Base-by-base conservation (phyloP, 2,797 vertebrate genomes). In the Cichlasoma orientale region DNA sequence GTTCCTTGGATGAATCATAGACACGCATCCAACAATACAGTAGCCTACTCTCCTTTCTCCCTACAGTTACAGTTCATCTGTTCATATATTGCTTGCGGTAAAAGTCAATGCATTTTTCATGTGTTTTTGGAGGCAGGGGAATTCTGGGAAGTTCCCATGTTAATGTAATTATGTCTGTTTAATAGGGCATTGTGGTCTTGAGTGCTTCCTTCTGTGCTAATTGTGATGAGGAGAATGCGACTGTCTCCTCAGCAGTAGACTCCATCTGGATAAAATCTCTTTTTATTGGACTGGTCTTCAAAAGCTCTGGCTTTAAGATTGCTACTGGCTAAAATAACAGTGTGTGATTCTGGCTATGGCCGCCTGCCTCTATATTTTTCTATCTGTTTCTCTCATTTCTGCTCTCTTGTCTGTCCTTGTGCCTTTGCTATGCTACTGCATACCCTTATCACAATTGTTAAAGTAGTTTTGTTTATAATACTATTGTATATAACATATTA, bases 251-350 rank as follows among this genome's bases (percentile, higher is more conserved):
- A 75, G 74, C 83, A 80, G 74, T 77, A 47, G 74, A 78, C 89
- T 87, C 84, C 92, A 92, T 92, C 92, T 93, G 93, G 89, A 88
- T 87, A 85, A 90, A 82, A 88, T 87, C 81, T 90, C 72, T 91
- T 87, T 88, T 90, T 89, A 87, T 88, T 90, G 86, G 88, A 87
- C 61, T 11, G 56, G 53, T 83, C 77, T 89, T 88, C 86, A 82
- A 84, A 90, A 79, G 70, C 66, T 80, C 71, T 80, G 73, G 70
- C 77, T 83, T 90, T 74, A 78, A 72, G 23, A 79, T 86, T 18
- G 47, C 89, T 86, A 77, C 81, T 86, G 84, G 85, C 79, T 90
- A 82, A 84, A 90, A 88, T 85, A 89, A 85, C 87, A 74, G 90
- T 88, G 91, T 89, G 94, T 92, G 94, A 93, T 93, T 93, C 95